Base-by-base conservation (phyloP, 2,888 invertebrate genomes). In the Plemyria rubiginata region DNA sequence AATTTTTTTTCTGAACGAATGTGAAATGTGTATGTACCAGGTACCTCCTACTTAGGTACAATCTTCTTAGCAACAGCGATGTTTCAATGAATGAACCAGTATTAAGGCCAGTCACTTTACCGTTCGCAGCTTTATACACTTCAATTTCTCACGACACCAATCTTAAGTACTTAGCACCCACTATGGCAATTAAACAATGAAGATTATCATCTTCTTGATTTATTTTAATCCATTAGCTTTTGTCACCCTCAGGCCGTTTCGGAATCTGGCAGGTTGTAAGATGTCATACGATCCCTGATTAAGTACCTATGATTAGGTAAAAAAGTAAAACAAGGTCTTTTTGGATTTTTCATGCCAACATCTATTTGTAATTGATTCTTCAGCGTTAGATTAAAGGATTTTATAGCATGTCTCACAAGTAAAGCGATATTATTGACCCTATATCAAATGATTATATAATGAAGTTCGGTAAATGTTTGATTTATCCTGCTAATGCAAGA, bases 101-200 rank as follows among this genome's bases (percentile, higher is more conserved):
- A 59, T 63, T 59, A 62, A 62, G 62, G 58, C 58, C 54, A 63
- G 29, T 29, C 51, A 15, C 49, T 58, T 49, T 46, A 54, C 58
- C 54, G 58, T 51, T 63, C 57, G 46, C 13, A 13, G 56, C 50
- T 56, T 48, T 52, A 55, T 43, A 52, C 16, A 45, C 36, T 29
- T 15, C 11, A 45, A 58, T 45, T 61, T 62, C 46, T 53, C 55
- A 66, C 50, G 60, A 57, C 50, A 62, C 57, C 58, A 62, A 57
- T 54, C 49, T 15, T 54, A 43, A 12, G 32, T 15, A 45, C 15
- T 54, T 29, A 32, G 43, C 43, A 32, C 54, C 29, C 43, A 54
- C 54, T 54, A 45, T 32, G 32, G 11, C 43, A 45, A 32, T 45
- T 45, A 16, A 16, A 45, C 45, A 45, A 16, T 43, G 15, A 43